Conservation (phyloP, 2,888 invertebrate genomes). For the Epinotia demarniana region DNA sequence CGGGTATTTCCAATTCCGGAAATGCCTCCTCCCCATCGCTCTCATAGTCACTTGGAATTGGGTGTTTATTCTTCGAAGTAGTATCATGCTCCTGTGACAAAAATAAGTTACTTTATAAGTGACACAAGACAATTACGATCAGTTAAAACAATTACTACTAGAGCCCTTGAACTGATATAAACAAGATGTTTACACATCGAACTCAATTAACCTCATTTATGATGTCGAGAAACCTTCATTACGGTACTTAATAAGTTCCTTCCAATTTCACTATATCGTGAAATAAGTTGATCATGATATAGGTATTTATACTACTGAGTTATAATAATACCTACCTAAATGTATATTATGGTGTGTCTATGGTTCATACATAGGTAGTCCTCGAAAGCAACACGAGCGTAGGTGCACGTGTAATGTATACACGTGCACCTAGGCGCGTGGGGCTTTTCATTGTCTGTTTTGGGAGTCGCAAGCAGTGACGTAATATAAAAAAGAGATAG, state of each 20-base stretch:
- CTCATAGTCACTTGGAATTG: constrained; percentile 73
- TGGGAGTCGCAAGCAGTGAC: not conserved
- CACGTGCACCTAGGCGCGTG: no score
- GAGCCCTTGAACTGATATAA: constrained; percentile 17
- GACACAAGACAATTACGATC: constrained; percentile 14
- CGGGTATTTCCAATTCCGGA: constrained; percentile 74
- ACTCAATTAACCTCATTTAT: not conserved
- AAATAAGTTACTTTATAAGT: constrained; percentile 6
- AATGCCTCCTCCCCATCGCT: constrained; percentile 81
- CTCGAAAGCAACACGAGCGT: not conserved
- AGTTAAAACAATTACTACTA: not conserved
- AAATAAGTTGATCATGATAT: no score
- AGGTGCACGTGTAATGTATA: not conserved
- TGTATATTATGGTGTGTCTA: no score
- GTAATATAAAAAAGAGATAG: no score
- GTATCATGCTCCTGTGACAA: constrained; percentile 70
- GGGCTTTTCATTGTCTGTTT: not conserved
- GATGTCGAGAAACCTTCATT: not conserved
- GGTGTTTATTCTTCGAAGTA: constrained; percentile 64
- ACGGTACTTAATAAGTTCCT: not conserved
- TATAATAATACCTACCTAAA: no score
- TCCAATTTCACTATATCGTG: not conserved
- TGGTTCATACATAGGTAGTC: no score
- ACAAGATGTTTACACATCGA: constrained; percentile 21
- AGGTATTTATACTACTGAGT: no score